Base-by-base conservation (phyloP, 2,113 vertebrate genomes). In the Balaenoptera acutorostrata region DNA sequence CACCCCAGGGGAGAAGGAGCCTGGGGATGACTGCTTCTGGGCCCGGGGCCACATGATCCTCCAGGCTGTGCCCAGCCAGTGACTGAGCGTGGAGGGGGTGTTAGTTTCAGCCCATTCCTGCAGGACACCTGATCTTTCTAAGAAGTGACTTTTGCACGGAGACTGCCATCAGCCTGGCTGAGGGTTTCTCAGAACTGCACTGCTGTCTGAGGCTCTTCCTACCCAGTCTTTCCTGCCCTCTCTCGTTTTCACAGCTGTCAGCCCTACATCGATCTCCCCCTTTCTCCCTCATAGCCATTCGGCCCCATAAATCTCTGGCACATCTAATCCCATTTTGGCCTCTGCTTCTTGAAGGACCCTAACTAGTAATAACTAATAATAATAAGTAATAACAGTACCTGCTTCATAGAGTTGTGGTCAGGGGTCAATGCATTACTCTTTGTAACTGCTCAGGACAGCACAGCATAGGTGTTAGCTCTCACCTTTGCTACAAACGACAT, bases 401-500 rank as follows among this genome's bases (percentile, higher is more conserved):
- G 6, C 41, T 18, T 36, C 29, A 3, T 3, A 8, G 61, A 68
- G 46, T 14, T 44, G 29, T 25, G 0, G 4, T 29, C 59, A 46
- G 20, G 31, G 21, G 3, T 7, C 8, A 72, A 18, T 1, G 4
- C 5, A 0, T 49, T 31, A 6, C 36, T 36, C 69, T 21, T 1
- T 0, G 17, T 8, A 80, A 20, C 23, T 1, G 4, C 55, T 27
- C 74, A 18, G 59, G 41, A 46, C 21, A 17, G 31, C 41, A 21
- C 52, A 17, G 17, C 18, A 2, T 18, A 21, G 52, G 52, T 6
- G n/a, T 1, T 3, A 13, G 63, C 63, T 7, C 29, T 11, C 2
- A 0, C 52, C 0, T 1, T 84, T 8, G 5, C 63, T 36, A 31
- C 3, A 4, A 1, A 27, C 0, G 0, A 2, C 25, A 18, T 2